Conservation (phyloP, 2,113 vertebrate species). For the Rhinolophus sinicus region DNA sequence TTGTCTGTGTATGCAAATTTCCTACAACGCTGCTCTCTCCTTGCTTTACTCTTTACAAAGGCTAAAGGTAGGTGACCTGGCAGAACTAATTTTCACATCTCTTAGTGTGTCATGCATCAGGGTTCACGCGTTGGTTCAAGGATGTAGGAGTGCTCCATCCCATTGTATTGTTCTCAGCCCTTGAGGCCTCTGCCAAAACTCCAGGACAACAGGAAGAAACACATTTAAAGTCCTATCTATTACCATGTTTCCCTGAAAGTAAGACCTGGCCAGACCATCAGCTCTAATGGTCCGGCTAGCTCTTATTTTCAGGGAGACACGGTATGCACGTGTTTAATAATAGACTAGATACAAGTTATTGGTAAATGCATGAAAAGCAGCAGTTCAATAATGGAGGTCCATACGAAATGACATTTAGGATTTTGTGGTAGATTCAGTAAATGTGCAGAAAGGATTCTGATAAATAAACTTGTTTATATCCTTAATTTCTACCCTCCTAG, state of each 20-base stretch:
- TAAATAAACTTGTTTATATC: constrained; percentile 31
- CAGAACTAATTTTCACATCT: background rate
- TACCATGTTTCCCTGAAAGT: too few species aligned
- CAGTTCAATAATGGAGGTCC: background rate
- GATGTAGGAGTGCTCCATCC: background rate
- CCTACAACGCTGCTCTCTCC: background rate
- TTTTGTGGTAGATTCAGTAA: constrained; percentile 38
- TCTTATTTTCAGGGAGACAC: too few species aligned
- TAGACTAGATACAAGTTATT: background rate
- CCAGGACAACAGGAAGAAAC: background rate
- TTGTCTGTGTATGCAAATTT: background rate
- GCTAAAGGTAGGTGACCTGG: background rate
- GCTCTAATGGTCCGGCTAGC: too few species aligned
- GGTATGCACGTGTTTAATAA: background rate
- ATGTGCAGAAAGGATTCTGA: background rate
- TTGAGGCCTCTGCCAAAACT: background rate
- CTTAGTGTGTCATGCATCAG: background rate
- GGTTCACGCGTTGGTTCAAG: background rate
- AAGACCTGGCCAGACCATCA: too few species aligned
- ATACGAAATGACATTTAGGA: background rate
- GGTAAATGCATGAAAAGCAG: background rate
- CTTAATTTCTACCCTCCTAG: constrained; percentile 45
- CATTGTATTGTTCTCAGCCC: background rate
- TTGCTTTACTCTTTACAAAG: background rate
- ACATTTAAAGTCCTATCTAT: background rate